Evolutionary conservation across 2,888 invertebrate species (phyloP).

Genomic region (Hesperia comma): DNA sequence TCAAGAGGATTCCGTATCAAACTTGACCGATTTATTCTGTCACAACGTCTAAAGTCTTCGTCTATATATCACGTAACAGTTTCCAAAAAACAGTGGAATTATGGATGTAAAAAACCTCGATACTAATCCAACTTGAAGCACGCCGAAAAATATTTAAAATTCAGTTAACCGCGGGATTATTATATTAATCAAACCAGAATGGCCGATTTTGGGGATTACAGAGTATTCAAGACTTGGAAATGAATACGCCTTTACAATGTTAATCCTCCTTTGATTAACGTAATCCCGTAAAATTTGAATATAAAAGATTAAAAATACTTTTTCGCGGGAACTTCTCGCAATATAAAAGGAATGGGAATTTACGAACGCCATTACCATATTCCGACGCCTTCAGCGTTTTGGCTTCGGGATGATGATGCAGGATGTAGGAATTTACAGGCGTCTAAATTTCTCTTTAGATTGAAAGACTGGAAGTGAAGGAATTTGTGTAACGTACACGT

Average conservation of each 20-base stretch:
- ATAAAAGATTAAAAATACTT: constrained; percentile 40
- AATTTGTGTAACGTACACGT: neutral
- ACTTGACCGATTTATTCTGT: no score
- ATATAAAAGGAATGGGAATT: constrained; percentile 36
- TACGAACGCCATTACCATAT: constrained; percentile 34
- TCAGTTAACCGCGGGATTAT: constrained; percentile 30
- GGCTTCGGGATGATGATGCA: constrained; percentile 28
- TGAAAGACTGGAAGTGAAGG: neutral
- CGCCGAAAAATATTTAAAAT: constrained; percentile 29
- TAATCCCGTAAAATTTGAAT: constrained; percentile 36
- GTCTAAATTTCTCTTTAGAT: constrained; percentile 11
- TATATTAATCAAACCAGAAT: constrained; percentile 34
- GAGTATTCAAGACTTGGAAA: constrained; percentile 30
- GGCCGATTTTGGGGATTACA: constrained; percentile 29
- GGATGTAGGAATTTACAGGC: constrained; percentile 25
- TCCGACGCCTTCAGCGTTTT: constrained; percentile 31
- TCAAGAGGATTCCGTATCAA: no score
- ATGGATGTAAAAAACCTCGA: neutral
- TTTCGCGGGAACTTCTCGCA: constrained; percentile 36
- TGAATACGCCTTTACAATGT: constrained; percentile 37
- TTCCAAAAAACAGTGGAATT: neutral
- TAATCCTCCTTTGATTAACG: constrained; percentile 37
- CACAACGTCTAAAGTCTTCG: no score
- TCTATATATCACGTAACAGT: no score
- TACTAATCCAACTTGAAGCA: neutral